A percentile compares a stretch with the other conserved stretches of the same genome.
Conservation (phyloP, 2,888 invertebrate species). For the Orgyia antiqua region DNA sequence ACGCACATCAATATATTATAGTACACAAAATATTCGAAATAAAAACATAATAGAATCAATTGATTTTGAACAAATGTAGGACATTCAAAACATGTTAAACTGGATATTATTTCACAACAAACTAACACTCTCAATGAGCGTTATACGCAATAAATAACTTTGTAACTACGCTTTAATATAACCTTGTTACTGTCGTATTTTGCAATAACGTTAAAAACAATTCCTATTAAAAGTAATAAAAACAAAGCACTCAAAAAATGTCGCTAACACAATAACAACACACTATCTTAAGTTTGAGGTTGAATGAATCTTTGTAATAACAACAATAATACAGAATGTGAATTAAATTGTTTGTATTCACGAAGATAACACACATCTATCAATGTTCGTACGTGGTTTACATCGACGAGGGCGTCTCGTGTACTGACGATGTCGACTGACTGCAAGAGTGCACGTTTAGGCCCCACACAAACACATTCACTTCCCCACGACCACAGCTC, state of each 20-base stretch:
- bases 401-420: constrained; percentile 43
- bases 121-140: constrained; percentile 17
- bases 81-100: constrained; percentile 27
- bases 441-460: constrained; percentile 24
- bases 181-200: constrained; percentile 34
- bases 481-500: constrained; percentile 36
- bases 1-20: not conserved
- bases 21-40: constrained; percentile 1
- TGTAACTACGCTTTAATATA: constrained; percentile 21
- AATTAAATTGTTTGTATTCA: constrained; percentile 36
- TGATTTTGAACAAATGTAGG: constrained; percentile 22
- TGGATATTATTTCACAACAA: constrained; percentile 35
- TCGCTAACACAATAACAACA: constrained; percentile 1
- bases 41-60: not conserved
- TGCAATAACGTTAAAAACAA: constrained; percentile 7
- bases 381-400: constrained; percentile 25
- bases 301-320: constrained; percentile 13
- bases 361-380: constrained; percentile 35
- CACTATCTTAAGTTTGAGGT: constrained; percentile 8
- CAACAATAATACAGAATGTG: constrained; percentile 21
- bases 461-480: constrained; percentile 29
- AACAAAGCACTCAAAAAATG: constrained; percentile 5
- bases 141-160: constrained; percentile 23
- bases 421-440: constrained; percentile 42
- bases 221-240: constrained; percentile 5